Evolutionary conservation across 2,888 invertebrate genomes (phyloP), one percentile per base, ranked within the genome.

Genomic region (Flexamia atlantica): DNA sequence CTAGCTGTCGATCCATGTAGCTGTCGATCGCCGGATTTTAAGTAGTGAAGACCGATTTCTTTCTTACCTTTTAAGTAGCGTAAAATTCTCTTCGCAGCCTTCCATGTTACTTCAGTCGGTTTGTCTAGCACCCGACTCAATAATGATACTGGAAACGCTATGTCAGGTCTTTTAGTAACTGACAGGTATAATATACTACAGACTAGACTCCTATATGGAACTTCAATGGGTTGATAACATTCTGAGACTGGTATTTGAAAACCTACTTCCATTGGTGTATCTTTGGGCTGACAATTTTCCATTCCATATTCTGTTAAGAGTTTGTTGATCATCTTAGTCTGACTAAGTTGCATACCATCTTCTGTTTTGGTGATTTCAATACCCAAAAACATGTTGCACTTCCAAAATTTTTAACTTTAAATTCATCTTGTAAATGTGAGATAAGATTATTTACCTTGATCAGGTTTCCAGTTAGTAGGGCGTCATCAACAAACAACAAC

Each of bases 211-310:
- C 84, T 36, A 64, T 84, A 84, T 25, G 85, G 84, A 23, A 84
- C 50, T 25, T 76, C 82, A 9, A 28, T 14, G 9, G 70, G 36
- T 64, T 25, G 64, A 28, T 30, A 9, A 28, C 53, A 12, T 74
- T 81, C 68, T 14, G 23, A 28, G 3, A 72, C 76, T 28, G 80
- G 80, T 14, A 30, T 25, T 50, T 84, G 30, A 4, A 84, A 85
- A 14, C 60, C 40, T 12, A 84, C 72, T 46, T 84, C 85, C 85
- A 85, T 85, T 60, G 82, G 85, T 4, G 85, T 85, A 1, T 60
- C 32, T 25, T 72, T 30, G 20, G 25, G 23, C 80, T 46, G 9
- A 72, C 74, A 83, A 20, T 80, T 50, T 32, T 81, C 74, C 84
- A 85, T 50, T 80, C 14, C 25, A 57, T 53, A 84, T 14, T 85